These are phyloP conservation scores for Cephus pulcher DNA, from an alignment of 2,888 invertebrate genomes.

Conservation along the genomic window DNA sequence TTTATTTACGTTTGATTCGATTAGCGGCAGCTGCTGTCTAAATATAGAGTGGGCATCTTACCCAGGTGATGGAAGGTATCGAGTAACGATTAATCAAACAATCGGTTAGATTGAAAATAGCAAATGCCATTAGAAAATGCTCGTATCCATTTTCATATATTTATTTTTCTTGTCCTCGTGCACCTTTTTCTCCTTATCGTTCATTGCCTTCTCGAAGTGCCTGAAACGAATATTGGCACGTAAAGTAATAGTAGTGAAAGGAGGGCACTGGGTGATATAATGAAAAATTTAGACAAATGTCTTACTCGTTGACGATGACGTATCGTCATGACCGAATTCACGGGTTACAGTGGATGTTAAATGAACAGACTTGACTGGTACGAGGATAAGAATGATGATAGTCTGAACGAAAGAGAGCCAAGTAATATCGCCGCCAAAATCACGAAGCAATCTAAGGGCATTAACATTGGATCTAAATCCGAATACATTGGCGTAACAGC, in stretches of 20 bases:
- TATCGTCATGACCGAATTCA: not conserved
- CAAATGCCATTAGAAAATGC: not conserved
- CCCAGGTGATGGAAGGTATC: constrained; percentile 45
- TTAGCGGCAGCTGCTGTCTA: constrained; percentile 50
- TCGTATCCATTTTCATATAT: not conserved
- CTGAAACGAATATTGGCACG: not conserved
- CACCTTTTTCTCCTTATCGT: not conserved
- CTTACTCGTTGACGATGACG: not conserved
- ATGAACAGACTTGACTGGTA: not conserved
- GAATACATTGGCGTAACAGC: constrained; percentile 28
- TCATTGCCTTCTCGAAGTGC: not conserved
- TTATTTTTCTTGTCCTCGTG: not conserved
- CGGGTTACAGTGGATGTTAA: not conserved
- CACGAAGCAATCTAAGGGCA: constrained; percentile 49
- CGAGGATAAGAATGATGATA: not conserved
- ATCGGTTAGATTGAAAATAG: not conserved
- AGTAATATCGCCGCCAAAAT: constrained; percentile 53
- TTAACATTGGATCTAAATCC: constrained; percentile 63
- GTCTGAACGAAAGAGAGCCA: constrained; percentile 37
- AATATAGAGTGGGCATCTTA: constrained; percentile 43
- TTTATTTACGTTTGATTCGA: constrained; percentile 61
- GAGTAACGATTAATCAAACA: constrained; percentile 42
- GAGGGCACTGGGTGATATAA: not conserved
- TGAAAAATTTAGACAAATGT: not conserved
- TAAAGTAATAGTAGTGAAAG: not conserved